These are phyloP conservation scores for Drosophila saltans DNA, from an alignment of 1,140 invertebrate species.

Conservation along the genomic window DNA sequence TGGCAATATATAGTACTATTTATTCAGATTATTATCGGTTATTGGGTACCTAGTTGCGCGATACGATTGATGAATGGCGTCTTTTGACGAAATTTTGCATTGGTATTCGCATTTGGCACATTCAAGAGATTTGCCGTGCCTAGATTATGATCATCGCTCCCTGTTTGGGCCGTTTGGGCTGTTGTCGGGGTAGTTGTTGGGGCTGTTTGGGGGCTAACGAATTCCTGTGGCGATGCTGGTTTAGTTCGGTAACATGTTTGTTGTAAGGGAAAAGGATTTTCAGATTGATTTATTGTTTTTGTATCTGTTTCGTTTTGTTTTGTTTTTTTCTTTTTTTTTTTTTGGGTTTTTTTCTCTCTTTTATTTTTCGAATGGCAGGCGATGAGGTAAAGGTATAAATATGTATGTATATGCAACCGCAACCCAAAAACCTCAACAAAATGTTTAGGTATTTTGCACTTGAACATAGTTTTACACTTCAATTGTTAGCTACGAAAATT, in stretches of 20 bases:
- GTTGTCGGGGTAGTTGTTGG: constrained; percentile 33
- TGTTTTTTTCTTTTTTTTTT: not conserved
- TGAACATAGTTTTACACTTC: constrained; percentile 13
- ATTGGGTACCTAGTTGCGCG: constrained; percentile 74
- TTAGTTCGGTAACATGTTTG: constrained; percentile 17
- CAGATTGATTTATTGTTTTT: constrained; percentile 52
- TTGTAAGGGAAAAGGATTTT: constrained; percentile 47
- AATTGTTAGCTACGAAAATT: constrained; percentile 10
- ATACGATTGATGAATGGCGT: constrained; percentile 82
- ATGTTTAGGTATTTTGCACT: constrained; percentile 9
- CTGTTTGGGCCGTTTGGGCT: constrained; percentile 42
- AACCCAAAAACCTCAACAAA: constrained; percentile 2
- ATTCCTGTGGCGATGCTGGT: constrained; percentile 72
- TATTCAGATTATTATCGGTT: constrained; percentile 41
- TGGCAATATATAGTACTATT: constrained; percentile 16
- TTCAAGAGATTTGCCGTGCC: constrained; percentile 53
- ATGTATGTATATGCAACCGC: constrained; percentile 1
- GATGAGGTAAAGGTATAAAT: constrained; percentile 11
- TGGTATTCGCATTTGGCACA: constrained; percentile 55
- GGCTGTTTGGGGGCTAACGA: constrained; percentile 51
- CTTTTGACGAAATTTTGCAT: constrained; percentile 80
- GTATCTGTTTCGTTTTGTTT: constrained; percentile 4
- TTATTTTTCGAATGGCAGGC: not conserved
- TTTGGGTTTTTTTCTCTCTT: not conserved
- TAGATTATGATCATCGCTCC: constrained; percentile 46